These are phyloP conservation scores for Mormyrus lacerda DNA, from an alignment of 2,113 vertebrate genomes.

Conservation along the genomic window DNA sequence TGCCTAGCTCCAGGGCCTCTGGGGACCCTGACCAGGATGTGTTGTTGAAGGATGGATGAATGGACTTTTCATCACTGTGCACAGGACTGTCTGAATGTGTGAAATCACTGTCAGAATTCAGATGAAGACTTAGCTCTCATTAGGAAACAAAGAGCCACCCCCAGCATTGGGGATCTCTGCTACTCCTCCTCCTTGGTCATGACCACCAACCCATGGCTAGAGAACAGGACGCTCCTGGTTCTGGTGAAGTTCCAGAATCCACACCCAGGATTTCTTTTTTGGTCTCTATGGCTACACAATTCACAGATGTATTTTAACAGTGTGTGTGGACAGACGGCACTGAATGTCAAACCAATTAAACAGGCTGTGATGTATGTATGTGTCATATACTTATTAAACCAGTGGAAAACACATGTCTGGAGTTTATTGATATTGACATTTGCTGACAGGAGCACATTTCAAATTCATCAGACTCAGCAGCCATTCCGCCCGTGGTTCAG, in stretches of 20 bases:
- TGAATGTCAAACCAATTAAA: neutral
- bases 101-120: neutral
- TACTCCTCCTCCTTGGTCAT: neutral
- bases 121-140: neutral
- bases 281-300: neutral
- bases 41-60: neutral
- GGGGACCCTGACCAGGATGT: neutral
- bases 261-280: neutral
- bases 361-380: neutral
- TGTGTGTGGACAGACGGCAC: neutral
- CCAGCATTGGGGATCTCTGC: neutral
- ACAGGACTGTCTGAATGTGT: neutral
- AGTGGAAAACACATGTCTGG: neutral
- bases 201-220: neutral
- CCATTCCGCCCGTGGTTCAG: no score
- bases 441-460: neutral
- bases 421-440: neutral
- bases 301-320: neutral
- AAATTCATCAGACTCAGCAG: neutral
- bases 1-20: neutral
- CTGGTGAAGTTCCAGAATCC: neutral
- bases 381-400: conserved; percentile 4
- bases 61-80: neutral
- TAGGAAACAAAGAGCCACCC: neutral
- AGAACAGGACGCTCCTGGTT: neutral